Evolutionary conservation across 2,888 invertebrate genomes (phyloP).

Genomic region (Rhagonycha lutea): DNA sequence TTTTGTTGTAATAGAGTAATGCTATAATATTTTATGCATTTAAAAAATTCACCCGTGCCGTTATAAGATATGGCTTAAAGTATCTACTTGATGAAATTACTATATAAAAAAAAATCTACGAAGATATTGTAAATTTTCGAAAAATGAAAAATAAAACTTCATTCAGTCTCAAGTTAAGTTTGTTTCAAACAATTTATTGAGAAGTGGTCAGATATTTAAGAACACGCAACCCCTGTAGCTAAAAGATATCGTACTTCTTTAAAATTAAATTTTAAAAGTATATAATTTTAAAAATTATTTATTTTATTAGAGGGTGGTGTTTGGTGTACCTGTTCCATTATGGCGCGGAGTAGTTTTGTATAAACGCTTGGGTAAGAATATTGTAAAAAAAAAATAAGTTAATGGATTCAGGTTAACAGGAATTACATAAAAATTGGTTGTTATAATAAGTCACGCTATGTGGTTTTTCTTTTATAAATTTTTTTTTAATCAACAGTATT

Average conservation of each 20-base stretch:
- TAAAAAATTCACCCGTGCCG: not conserved
- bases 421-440: not conserved
- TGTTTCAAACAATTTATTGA: not conserved
- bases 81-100: not conserved
- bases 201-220: not conserved
- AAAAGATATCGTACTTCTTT: conserved; percentile 3
- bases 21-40: not conserved
- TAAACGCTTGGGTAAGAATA: not conserved
- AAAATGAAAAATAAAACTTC: not conserved
- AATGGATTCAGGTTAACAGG: not conserved
- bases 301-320: conserved; percentile 2
- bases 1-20: no score
- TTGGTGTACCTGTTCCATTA: not conserved
- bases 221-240: conserved; percentile 14
- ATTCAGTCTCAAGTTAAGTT: not conserved
- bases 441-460: not conserved
- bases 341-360: not conserved
- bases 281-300: conserved; percentile 11
- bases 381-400: not conserved
- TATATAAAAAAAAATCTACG: not conserved
- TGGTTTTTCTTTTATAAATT: not conserved
- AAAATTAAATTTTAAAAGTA: conserved; percentile 10
- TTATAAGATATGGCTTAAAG: not conserved
- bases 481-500: not conserved
- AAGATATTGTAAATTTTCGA: not conserved